Percentiles rank a stretch among this genome's conserved stretches.
Conservation (phyloP, 2,797 vertebrate species). For the Chromobotia macracanthus region DNA sequence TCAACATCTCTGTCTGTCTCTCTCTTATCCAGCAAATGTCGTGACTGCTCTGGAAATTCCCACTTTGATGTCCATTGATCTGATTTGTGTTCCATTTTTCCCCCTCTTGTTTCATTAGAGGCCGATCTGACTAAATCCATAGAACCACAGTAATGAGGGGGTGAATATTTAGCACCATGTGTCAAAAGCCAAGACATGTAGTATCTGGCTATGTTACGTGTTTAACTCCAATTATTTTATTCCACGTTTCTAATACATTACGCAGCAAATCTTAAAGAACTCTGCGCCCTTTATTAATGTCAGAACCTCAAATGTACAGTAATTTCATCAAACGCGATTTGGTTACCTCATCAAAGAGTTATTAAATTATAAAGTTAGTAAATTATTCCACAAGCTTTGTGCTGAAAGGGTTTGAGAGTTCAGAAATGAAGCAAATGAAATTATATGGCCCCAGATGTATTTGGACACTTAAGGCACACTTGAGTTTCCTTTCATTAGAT, state of each 20-base stretch:
- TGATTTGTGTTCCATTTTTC: slow-evolving; percentile 34
- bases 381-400: background rate
- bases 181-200: slow-evolving; percentile 25
- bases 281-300: background rate
- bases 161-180: slow-evolving; percentile 22
- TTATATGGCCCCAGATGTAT: background rate
- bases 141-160: slow-evolving; percentile 26
- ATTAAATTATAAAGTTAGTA: no score
- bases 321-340: background rate
- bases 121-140: slow-evolving; percentile 13
- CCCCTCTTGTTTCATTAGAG: slow-evolving; percentile 13
- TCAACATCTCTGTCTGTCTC: slow-evolving; percentile 44
- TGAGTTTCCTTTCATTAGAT: background rate
- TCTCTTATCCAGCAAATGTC: slow-evolving; percentile 34
- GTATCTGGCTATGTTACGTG: background rate
- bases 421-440: background rate
- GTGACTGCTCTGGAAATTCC: slow-evolving; percentile 38
- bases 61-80: slow-evolving; percentile 41
- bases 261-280: background rate
- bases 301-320: background rate
- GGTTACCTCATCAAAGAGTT: background rate
- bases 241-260: background rate
- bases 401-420: background rate
- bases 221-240: slow-evolving; percentile 29
- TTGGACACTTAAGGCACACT: background rate